Evolutionary conservation across 2,888 invertebrate species (phyloP), one percentile per base, ranked within the genome.

Genomic region (Pterostichus madidus): DNA sequence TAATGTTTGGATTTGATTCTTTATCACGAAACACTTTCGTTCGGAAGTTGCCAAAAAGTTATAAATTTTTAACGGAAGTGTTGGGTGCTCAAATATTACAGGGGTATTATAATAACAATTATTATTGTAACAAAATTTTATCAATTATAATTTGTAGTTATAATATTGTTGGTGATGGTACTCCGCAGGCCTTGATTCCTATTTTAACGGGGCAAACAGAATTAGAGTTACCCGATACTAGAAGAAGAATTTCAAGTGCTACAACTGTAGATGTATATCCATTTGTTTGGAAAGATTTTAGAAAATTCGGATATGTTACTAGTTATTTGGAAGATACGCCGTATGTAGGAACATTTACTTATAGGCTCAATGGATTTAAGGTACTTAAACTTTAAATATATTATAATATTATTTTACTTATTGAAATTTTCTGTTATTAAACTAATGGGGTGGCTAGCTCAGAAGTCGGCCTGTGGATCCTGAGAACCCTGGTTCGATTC

Each of bases 1-100:
- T 98, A 0, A 96, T 97, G 91, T 93, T 97, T 84, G 97, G 97
- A 0, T 95, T 96, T 86, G 98, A 98, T 90, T 98, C 98, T 0
- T 89, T 98, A 0, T 96, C 98, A 0, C 92, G 94, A 73, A 95
- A 96, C 89, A 94, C 95, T 7, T 96, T 96, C 87, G 94, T 95
- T 71, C 91, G 97, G 15, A 94, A 95, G 87, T 90, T 97, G 86
- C 96, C 96, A 0, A 93, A 94, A 86, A 94, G 94, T 7, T 95
- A 95, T 88, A 91, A 92, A 11, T 95, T 93, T 88, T 88, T 97
- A 71, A 93, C 91, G 0, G 91, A 94, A 39, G 90, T 91, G 13
- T 88, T 96, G 73, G 90, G 92, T 6, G 93, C 93, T 1, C 90
- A 93, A 32, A 91, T 96, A 8, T 89, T 97, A 10, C 91, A 95